These are phyloP conservation scores for Lasioglossum malachurum DNA, from an alignment of 2,888 invertebrate species.

Conservation along the genomic window DNA sequence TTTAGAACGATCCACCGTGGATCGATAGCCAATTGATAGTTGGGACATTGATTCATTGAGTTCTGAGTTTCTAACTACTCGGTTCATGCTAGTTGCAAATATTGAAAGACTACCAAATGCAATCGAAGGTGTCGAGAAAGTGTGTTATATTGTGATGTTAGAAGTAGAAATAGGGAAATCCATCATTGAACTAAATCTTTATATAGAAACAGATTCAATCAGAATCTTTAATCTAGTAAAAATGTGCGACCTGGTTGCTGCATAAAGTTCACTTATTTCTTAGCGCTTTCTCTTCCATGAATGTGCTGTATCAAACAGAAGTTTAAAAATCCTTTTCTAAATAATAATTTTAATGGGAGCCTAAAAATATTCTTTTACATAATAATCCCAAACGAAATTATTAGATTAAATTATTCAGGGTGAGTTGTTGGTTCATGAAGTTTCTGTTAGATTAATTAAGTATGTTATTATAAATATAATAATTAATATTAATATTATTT, in stretches of 20 bases:
- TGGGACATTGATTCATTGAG: background rate
- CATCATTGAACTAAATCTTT: background rate
- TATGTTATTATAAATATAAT: no score
- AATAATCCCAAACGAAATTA: no score
- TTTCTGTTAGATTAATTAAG: no score
- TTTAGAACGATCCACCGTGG: conserved; percentile 3
- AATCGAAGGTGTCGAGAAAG: conserved; percentile 10
- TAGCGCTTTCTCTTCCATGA: no score
- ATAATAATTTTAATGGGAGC: background rate
- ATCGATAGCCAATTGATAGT: conserved; percentile 14
- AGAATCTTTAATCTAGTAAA: background rate
- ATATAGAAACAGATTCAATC: background rate
- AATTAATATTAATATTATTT: no score
- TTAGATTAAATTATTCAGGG: no score
- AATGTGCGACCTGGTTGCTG: background rate
- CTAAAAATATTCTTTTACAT: no score
- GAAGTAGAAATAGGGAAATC: background rate
- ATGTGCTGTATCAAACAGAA: background rate
- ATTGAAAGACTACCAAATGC: conserved; percentile 37
- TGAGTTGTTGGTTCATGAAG: no score
- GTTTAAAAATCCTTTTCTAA: background rate
- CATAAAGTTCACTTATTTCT: background rate
- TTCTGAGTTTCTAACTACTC: conserved; percentile 41
- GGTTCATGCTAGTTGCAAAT: conserved; percentile 51
- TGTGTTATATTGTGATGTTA: background rate